Percentiles rank a stretch among this genome's conserved stretches.
These are phyloP conservation scores for Coelogynopora nodosa DNA, from an alignment of 2,888 invertebrate genomes.

Conservation along the genomic window DNA sequence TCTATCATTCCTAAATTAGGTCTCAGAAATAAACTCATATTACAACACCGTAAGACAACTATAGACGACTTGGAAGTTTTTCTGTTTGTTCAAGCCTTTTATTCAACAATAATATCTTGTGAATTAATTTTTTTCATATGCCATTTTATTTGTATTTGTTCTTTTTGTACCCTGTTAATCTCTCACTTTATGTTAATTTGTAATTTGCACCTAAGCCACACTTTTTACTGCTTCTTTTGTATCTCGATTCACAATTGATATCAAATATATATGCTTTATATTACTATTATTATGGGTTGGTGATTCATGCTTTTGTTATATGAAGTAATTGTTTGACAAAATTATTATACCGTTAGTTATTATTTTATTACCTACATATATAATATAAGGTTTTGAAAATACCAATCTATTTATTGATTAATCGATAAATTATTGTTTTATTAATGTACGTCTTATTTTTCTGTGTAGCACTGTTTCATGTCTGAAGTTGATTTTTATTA, in stretches of 20 bases:
- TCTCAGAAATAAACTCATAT: slow-evolving; percentile 18
- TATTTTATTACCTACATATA: no score
- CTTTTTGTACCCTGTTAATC: neutral
- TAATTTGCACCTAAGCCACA: neutral
- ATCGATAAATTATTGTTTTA: no score
- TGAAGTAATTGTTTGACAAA: neutral
- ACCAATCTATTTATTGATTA: no score
- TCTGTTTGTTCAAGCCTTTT: slow-evolving; percentile 8
- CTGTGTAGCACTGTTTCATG: no score
- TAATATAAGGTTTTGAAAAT: no score
- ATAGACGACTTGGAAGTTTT: neutral
- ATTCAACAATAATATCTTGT: neutral
- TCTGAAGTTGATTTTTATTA: no score
- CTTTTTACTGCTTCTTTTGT: slow-evolving; percentile 26
- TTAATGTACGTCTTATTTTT: no score
- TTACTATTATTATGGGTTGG: neutral
- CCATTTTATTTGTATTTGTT: neutral
- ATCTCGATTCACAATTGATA: slow-evolving; percentile 23
- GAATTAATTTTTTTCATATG: neutral
- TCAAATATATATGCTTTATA: slow-evolving; percentile 4
- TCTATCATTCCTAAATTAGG: neutral
- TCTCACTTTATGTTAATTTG: neutral
- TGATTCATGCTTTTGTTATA: neutral
- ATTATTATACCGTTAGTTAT: no score
- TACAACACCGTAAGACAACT: neutral